These are phyloP conservation scores for Ecdyonurus torrentis DNA, from an alignment of 2,888 invertebrate genomes.

Conservation along the genomic window DNA sequence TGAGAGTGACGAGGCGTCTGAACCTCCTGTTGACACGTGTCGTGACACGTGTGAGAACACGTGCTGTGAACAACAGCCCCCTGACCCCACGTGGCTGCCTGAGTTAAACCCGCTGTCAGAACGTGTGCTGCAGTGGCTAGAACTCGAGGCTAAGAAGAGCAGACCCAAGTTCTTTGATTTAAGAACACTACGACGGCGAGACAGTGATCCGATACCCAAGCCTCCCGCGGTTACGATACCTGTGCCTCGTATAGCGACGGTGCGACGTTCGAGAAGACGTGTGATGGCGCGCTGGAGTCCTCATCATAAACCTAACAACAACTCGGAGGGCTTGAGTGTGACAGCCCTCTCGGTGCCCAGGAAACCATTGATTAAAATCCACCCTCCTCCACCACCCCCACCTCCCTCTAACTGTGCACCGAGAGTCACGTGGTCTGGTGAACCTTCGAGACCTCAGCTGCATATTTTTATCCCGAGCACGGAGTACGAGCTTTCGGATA, in stretches of 20 bases:
- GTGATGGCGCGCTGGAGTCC: background rate
- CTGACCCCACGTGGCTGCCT: background rate
- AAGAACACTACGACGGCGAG: background rate
- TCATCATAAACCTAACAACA: background rate
- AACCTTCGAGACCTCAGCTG: background rate
- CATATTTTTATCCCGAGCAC: slow-evolving; percentile 4
- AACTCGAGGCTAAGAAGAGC: slow-evolving; percentile 42
- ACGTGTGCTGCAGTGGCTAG: slow-evolving; percentile 62
- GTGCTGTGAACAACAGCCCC: background rate
- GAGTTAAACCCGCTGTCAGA: slow-evolving; percentile 37
- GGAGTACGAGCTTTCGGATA: background rate
- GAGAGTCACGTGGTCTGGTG: background rate
- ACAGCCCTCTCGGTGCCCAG: background rate
- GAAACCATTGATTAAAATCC: background rate
- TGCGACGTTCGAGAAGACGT: background rate
- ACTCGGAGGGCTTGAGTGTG: background rate
- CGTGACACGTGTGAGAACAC: no score
- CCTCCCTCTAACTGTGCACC: background rate
- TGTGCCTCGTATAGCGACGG: background rate
- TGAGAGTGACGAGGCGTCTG: background rate
- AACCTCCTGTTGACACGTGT: background rate
- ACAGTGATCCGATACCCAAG: background rate
- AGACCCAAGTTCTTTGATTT: background rate
- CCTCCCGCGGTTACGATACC: background rate
- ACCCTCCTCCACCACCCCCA: background rate